Percentiles rank a stretch among this genome's conserved stretches.
phyloP scores from a whole-genome alignment of 2,113 vertebrate genomes.

The Anguilla rostrata region DNA sequence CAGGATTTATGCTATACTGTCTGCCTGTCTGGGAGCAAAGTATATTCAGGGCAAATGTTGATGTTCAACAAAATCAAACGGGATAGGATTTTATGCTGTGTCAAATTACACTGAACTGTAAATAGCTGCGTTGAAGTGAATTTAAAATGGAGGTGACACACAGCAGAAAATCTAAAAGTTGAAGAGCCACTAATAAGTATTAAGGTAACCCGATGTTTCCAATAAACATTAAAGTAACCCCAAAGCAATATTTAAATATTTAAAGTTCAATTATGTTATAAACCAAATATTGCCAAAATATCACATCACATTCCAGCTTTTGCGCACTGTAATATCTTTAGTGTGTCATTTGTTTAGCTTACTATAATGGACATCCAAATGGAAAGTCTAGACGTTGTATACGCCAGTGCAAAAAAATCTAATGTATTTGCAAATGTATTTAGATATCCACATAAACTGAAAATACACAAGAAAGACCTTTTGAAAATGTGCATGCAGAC shows the following conservation, averaged over 20 bases:
- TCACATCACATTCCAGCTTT: background rate
- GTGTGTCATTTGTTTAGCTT: too few species aligned
- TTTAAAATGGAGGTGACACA: background rate
- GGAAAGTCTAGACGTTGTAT: background rate
- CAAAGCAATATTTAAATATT: background rate
- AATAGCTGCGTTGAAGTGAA: too few species aligned
- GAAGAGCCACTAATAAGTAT: background rate
- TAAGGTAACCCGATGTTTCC: background rate
- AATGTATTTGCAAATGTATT: background rate
- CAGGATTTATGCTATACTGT: background rate
- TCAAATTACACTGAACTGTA: too few species aligned
- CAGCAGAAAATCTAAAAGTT: background rate
- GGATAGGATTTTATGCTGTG: too few species aligned
- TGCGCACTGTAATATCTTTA: background rate
- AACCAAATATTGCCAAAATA: background rate
- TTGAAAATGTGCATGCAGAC: background rate
- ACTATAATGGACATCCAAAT: background rate
- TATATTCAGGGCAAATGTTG: background rate
- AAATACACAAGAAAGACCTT: background rate
- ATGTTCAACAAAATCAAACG: background rate
- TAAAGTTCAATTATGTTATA: too few species aligned
- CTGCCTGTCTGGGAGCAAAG: background rate
- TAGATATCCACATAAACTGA: background rate
- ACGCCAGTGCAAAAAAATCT: background rate
- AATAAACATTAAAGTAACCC: background rate